Evolutionary conservation across 2,113 vertebrate genomes (phyloP).

Genomic region (Struthio camelus): DNA sequence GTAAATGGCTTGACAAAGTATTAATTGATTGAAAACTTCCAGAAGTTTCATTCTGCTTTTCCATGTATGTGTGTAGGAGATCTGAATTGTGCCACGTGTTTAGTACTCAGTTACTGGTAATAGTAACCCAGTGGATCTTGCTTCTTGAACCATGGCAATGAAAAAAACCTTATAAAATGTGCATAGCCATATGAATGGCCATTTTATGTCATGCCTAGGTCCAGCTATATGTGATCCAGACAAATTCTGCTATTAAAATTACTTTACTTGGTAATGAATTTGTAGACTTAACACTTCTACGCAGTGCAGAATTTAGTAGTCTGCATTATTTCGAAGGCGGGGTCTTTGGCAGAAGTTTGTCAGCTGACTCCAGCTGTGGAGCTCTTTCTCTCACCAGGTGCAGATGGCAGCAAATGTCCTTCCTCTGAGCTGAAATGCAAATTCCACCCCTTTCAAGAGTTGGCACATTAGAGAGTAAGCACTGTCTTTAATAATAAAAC

Average conservation of each 20-base stretch:
- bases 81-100: not conserved
- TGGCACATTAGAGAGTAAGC: not conserved
- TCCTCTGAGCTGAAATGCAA: constrained; percentile 5
- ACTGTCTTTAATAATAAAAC: not conserved
- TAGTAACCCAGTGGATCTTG: not conserved
- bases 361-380: constrained; percentile 44
- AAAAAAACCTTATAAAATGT: not conserved
- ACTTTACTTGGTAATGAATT: not conserved
- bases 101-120: not conserved
- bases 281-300: not conserved
- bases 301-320: not conserved
- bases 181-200: not conserved
- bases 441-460: constrained; percentile 14
- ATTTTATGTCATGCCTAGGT: not conserved
- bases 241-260: not conserved
- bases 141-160: not conserved
- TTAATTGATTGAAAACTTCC: not conserved
- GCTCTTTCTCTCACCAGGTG: constrained; percentile 57
- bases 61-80: not conserved
- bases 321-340: not conserved
- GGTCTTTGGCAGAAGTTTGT: not conserved
- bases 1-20: not conserved
- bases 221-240: not conserved
- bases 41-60: not conserved
- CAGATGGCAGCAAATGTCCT: constrained; percentile 65